Percentiles rank a stretch among this genome's conserved stretches.
Evolutionary conservation across 2,113 vertebrate species (phyloP).

Genomic region (Seriola aureovittata): DNA sequence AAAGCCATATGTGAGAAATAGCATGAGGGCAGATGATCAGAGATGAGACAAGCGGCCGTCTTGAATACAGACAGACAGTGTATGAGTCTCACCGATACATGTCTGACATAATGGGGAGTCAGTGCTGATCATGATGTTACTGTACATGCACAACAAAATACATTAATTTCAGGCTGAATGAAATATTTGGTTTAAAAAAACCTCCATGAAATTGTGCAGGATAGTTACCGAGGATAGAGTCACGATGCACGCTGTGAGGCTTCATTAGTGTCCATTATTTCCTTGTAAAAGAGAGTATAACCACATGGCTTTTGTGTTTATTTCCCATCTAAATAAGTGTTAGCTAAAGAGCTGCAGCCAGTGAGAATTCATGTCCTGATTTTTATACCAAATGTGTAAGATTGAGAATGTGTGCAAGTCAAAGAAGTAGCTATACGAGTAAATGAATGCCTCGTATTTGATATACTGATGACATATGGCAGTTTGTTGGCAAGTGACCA

Average conservation of each 20-base stretch:
- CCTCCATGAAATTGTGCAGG: no score
- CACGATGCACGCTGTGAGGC: no score
- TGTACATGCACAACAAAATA: neutral
- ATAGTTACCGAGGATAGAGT: no score
- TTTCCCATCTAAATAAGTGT: neutral
- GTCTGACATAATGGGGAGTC: neutral
- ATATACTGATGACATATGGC: no score
- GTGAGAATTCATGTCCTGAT: no score
- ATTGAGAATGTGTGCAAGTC: no score
- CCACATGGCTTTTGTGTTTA: neutral
- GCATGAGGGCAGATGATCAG: constrained; percentile 34
- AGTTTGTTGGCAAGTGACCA: no score
- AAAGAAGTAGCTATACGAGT: no score
- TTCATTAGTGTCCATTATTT: no score
- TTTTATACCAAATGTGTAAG: no score
- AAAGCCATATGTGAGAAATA: constrained; percentile 61
- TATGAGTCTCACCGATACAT: neutral
- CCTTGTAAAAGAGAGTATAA: neutral
- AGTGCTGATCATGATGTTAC: neutral
- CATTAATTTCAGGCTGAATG: neutral
- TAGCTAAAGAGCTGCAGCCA: no score
- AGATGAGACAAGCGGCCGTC: constrained; percentile 74
- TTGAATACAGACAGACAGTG: constrained; percentile 17
- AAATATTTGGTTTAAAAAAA: neutral
- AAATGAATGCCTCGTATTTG: no score